Evolutionary conservation across 2,797 vertebrate species (phyloP), one percentile per base, ranked within the genome.

Genomic region (Lepidocolaptes lacrymiger): DNA sequence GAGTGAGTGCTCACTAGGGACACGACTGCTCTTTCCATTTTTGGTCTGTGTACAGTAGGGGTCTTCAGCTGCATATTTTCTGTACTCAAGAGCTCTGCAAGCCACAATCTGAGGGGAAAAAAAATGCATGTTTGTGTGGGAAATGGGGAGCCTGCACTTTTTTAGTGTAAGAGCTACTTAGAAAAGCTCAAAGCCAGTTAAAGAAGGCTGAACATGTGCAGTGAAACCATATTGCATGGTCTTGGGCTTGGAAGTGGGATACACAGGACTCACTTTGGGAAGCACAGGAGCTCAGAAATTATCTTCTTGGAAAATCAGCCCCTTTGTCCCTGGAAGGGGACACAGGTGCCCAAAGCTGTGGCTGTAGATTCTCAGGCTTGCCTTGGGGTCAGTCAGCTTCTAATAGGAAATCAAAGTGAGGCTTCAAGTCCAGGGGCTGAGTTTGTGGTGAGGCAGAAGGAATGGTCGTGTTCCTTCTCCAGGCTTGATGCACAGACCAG

Each of bases 131-230:
- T 93, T 80, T 73, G 26, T 69, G 36, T 56, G 41, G 59, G 76
- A 86, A 75, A 76, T 63, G 56, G 34, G 52, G 44, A 88, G 49
- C 37, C 71, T 85, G 66, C 75, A 39, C 46, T 56, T 52, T 77
- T 81, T 86, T 48, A 76, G 34, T 71, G 67, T 41, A 91, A 67
- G 79, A 96, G 89, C 88, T 94, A 83, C 67, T 76, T 81, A 76
- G 77, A 58, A 67, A 68, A 55, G 67, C 59, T 91, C 83, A 82
- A 73, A 91, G 74, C n/a, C 64, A 56, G 41, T 51, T 67, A 18
- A 68, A 82, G 62, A 71, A 52, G 55, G 41, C 63, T 79, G 79
- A 79, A 89, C 80, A 56, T 78, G 72, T 41, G 41, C 88, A 52
- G 48, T 62, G 63, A 59, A 93, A 71, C 67, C 24, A 16, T 13